phyloP scores from a whole-genome alignment of 2,888 invertebrate genomes.

The Rutpela maculata region DNA sequence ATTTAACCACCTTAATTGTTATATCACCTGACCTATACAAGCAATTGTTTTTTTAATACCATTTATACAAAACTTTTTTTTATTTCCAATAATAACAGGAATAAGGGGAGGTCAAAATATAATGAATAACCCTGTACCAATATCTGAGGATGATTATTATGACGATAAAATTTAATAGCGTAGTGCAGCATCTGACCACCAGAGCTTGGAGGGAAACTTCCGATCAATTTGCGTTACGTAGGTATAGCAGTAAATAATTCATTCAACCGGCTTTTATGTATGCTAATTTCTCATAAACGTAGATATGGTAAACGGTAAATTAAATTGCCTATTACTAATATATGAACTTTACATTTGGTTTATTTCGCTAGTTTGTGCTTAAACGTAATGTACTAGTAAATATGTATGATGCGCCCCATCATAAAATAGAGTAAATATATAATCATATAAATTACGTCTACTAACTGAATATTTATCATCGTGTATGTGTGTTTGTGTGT shows the following conservation, averaged over 20 bases:
- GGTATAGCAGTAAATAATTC: conserved; percentile 10
- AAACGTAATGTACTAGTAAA: conserved; percentile 10
- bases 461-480: background rate
- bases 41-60: no score
- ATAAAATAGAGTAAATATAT: background rate
- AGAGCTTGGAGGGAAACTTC: background rate
- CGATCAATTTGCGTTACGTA: conserved; percentile 25
- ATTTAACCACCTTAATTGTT: no score
- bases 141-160: conserved; percentile 1
- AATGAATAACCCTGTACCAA: no score
- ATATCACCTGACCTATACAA: no score
- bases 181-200: background rate
- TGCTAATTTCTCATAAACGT: conserved; percentile 25
- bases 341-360: conserved; percentile 15
- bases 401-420: conserved; percentile 14
- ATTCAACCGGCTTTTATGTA: conserved; percentile 15
- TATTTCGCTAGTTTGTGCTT: conserved; percentile 5
- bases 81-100: no score
- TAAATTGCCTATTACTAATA: conserved; percentile 32
- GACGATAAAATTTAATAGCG: conserved; percentile 15
- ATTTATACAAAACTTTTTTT: no score
- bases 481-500: no score
- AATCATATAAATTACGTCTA: background rate
- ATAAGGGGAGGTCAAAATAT: no score
- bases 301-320: conserved; percentile 12